Evolutionary conservation across 2,113 vertebrate species (phyloP), one percentile per base, ranked within the genome.

Genomic region (Muntiacus muntjak): DNA sequence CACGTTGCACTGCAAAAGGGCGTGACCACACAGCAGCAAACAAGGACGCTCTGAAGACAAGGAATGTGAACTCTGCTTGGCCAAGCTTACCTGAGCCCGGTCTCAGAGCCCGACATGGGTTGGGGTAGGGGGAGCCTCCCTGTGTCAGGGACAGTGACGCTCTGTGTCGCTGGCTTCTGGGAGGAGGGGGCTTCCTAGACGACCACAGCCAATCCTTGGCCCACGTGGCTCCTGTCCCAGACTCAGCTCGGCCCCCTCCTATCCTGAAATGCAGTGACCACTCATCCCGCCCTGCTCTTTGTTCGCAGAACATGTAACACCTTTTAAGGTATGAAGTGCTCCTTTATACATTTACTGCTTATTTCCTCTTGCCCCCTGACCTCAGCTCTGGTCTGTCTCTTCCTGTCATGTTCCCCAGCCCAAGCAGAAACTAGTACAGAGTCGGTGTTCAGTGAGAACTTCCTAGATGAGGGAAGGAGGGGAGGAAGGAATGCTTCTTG

Each of bases 191-290:
- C 17, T 36, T 30, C 64, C 40, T 16, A 36, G 55, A 25, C 30
- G 36, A 30, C 57, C 4, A 0, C 1, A 16, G 14, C 10, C 1
- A 1, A 12, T 45, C 30, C 12, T 30, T 2, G 6, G 28, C 6
- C 12, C 2, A 2, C 0, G 6, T 76, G 1, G 36, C 45, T 47
- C 4, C 74, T 64, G 50, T 71, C 67, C 50, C 16, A 67, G 50
- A 50, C 92, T 45, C 62, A 45, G 94, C 58, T 36, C 10, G 1
- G 83, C 36, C 21, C 2, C 33, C 16, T 21, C 47, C 16, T 15
- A 1, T 28, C 40, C 50, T 23, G 55, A 36, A 6, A 17, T 19
- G 19, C 43, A 30, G 19, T 7, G 79, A 83, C 47, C 28, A 23
- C n/a, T 54, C 16, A 2, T 52, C 62, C 82, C 3, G 8, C 43